phyloP scores from a whole-genome alignment of 1,140 invertebrate species.

The Caerostris darwini region DNA sequence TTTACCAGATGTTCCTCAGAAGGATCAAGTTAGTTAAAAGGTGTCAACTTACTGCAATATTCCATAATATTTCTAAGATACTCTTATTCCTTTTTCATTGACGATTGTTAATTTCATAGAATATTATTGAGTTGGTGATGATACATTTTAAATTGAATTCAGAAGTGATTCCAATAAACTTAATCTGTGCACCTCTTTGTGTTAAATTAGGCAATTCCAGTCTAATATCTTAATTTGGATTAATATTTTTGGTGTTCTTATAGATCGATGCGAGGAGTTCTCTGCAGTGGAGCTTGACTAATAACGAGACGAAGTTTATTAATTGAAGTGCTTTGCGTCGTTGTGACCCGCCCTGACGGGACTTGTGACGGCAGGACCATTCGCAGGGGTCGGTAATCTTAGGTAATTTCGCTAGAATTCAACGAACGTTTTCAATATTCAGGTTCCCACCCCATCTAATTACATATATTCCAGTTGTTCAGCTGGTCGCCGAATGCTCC shows the following conservation, averaged over 20 bases:
- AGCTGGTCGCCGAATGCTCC: slow-evolving; percentile 11
- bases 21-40: too few species aligned
- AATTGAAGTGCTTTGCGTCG: slow-evolving; percentile 55
- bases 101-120: too few species aligned
- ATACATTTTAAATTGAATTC: too few species aligned
- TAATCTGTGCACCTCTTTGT: too few species aligned
- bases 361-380: slow-evolving; percentile 37
- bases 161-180: too few species aligned
- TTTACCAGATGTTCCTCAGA: too few species aligned
- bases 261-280: slow-evolving; percentile 2
- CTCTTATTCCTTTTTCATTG: too few species aligned
- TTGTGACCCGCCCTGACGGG: slow-evolving; percentile 32
- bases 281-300: slow-evolving; percentile 37
- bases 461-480: slow-evolving; percentile 55
- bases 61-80: too few species aligned
- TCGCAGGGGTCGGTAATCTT: slow-evolving; percentile 42
- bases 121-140: too few species aligned
- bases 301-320: slow-evolving; percentile 36
- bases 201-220: too few species aligned
- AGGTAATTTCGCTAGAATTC: slow-evolving; percentile 29
- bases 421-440: slow-evolving; percentile 24
- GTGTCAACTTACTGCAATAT: too few species aligned
- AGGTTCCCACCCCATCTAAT: slow-evolving; percentile 46
- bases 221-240: background rate
- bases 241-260: background rate